These are phyloP conservation scores for Connochaetes taurinus DNA, from an alignment of 2,113 vertebrate genomes.

Conservation along the genomic window DNA sequence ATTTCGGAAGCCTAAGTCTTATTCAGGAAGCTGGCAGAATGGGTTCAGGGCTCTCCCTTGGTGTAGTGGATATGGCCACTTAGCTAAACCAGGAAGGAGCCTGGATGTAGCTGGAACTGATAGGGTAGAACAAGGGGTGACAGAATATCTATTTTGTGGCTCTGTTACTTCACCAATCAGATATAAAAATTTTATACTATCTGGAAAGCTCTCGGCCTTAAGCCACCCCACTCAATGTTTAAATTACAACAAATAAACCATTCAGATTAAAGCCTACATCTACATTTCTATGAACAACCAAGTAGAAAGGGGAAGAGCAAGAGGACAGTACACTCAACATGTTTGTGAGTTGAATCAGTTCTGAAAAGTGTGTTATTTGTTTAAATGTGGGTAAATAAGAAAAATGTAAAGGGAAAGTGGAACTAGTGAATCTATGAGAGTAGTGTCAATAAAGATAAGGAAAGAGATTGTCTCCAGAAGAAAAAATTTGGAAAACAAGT, in stretches of 20 bases:
- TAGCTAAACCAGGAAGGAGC: background rate
- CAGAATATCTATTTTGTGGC: background rate
- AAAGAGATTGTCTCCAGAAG: background rate
- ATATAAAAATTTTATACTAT: background rate
- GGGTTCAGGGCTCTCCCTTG: background rate
- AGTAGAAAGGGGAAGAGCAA: accelerated
- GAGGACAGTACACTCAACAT: background rate
- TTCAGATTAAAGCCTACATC: background rate
- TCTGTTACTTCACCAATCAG: background rate
- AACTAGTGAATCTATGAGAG: background rate
- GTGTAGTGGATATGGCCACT: accelerated
- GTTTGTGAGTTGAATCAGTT: background rate
- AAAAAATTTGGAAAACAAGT: background rate
- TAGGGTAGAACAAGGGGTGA: background rate
- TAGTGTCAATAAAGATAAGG: background rate
- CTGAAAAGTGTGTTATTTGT: background rate
- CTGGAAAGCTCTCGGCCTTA: background rate
- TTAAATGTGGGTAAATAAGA: background rate
- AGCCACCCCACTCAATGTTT: background rate
- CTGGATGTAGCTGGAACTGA: background rate
- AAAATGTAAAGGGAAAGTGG: background rate
- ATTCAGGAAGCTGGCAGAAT: background rate
- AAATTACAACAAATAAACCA: background rate
- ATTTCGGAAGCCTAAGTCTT: background rate
- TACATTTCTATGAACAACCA: background rate